Evolutionary conservation across 2,888 invertebrate genomes (phyloP), one percentile per base, ranked within the genome.

Genomic region (Pheosia tremula): DNA sequence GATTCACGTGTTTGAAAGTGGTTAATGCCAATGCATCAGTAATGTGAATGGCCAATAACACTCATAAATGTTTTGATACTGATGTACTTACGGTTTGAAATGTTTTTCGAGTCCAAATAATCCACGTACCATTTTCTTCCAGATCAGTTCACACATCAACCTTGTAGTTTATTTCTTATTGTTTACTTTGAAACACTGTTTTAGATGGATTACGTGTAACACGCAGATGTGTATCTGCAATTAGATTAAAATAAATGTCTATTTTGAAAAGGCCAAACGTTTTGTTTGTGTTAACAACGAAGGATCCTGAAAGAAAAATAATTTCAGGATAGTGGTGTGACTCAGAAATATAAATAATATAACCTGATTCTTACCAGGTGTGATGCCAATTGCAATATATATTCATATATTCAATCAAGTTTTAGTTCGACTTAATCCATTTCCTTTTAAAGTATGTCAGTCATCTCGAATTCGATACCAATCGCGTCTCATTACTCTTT

Each of bases 401-500:
- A 47, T 47, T 4, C 47, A 11, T n/a, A n/a, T n/a, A 47, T 47
- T 4, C 47, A 47, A 47, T 47, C 4, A 56, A 57, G 65, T 60
- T 61, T 57, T 67, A 72, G 69, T 60, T 60, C 63, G 64, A 67
- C 68, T 72, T 68, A 72, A 74, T 80, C 71, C 64, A 67, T 75
- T 74, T 70, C 62, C 61, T 58, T 36, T 39, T 61, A 69, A 84
- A 83, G 78, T 81, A 64, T 83, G 80, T 69, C 81, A 71, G 54
- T 61, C 71, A 74, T 78, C 74, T 74, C 62, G 64, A 65, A 75
- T 77, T 69, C 72, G 81, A 82, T 84, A 75, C 71, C 77, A 77
- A 82, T 83, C 83, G 70, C 70, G 67, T 73, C 74, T 78, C 76
- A 85, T 87, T 84, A 85, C 77, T 86, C 84, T 83, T 85, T 85